A percentile compares a stretch with the other conserved stretches of the same genome.
Evolutionary conservation across 2,113 vertebrate genomes (phyloP).

Genomic region (Notothenia coriiceps): DNA sequence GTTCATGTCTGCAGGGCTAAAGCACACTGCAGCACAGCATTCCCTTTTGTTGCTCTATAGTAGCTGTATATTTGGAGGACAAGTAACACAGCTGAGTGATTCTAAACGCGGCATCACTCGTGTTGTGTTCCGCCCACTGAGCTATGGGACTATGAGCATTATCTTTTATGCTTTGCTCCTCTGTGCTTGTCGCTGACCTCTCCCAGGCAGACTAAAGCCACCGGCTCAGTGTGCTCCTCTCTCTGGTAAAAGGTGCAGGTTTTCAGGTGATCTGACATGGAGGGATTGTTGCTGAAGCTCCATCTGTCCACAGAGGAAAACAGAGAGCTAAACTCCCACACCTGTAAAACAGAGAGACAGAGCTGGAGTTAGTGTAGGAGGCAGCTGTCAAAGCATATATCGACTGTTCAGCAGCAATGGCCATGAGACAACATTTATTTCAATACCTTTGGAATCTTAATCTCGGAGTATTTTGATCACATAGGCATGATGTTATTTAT

Average conservation of each 20-base stretch:
- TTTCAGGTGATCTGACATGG: slow-evolving; percentile 92
- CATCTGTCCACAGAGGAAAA: slow-evolving; percentile 89
- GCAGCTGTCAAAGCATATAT: slow-evolving; percentile 32
- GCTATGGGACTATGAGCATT: slow-evolving; percentile 23
- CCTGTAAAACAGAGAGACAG: slow-evolving; percentile 65
- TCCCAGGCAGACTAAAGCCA: slow-evolving; percentile 86
- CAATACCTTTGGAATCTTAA: slow-evolving; percentile 37
- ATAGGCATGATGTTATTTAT: slow-evolving; percentile 40
- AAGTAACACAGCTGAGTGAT: slow-evolving; percentile 11
- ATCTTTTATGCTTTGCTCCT: slow-evolving; percentile 35
- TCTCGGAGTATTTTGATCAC: slow-evolving; percentile 36
- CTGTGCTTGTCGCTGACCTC: slow-evolving; percentile 68
- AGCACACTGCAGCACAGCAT: background rate
- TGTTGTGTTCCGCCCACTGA: slow-evolving; percentile 24
- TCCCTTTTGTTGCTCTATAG: background rate
- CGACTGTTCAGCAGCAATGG: background rate
- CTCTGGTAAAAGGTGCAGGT: slow-evolving; percentile 89
- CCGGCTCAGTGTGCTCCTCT: slow-evolving; percentile 84
- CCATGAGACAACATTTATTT: slow-evolving; percentile 27
- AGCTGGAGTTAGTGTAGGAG: slow-evolving; percentile 6
- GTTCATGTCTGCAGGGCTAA: slow-evolving; percentile 7
- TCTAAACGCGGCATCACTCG: slow-evolving; percentile 8
- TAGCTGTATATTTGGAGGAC: background rate
- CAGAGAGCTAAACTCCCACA: slow-evolving; percentile 92
- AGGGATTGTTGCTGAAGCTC: slow-evolving; percentile 79